Conservation (phyloP, 2,888 invertebrate species). For the Morpho achilles region DNA sequence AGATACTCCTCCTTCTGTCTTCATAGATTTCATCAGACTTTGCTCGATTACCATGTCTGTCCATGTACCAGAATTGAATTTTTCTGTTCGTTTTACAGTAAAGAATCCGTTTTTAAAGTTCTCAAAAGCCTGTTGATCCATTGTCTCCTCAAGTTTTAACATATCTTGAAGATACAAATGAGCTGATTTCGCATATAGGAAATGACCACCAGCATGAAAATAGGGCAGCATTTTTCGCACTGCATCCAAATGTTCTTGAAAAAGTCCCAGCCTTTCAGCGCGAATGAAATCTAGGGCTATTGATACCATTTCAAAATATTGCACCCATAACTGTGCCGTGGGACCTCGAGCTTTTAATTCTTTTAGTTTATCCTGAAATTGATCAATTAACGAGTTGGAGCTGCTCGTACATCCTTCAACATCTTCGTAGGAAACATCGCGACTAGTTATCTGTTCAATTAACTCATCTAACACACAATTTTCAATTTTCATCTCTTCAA, state of each 20-base stretch:
- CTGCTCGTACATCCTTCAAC: constrained; percentile 32
- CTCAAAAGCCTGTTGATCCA: constrained; percentile 31
- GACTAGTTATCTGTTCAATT: constrained; percentile 33
- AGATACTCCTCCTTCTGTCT: constrained; percentile 29
- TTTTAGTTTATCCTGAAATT: constrained; percentile 30
- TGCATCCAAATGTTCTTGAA: constrained; percentile 34
- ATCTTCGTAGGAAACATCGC: constrained; percentile 36
- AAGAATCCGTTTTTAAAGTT: constrained; percentile 35
- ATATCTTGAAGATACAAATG: constrained; percentile 38
- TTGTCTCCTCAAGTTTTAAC: constrained; percentile 34
- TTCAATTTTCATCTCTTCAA: constrained; percentile 35
- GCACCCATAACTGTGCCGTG: constrained; percentile 42
- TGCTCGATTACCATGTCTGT: constrained; percentile 34
- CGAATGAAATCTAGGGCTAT: constrained; percentile 31
- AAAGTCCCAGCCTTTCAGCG: constrained; percentile 23
- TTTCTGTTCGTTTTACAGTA: constrained; percentile 36
- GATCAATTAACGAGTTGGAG: constrained; percentile 26
- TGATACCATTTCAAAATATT: constrained; percentile 42
- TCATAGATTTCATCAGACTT: constrained; percentile 34
- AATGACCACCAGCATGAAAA: constrained; percentile 45
- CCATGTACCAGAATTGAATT: constrained; percentile 31
- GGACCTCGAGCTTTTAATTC: constrained; percentile 31
- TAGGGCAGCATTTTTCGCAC: constrained; percentile 40
- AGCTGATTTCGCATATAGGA: constrained; percentile 32
- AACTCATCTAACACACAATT: constrained; percentile 32